Evolutionary conservation across 2,797 vertebrate genomes (phyloP).

Genomic region (Otus scops): DNA sequence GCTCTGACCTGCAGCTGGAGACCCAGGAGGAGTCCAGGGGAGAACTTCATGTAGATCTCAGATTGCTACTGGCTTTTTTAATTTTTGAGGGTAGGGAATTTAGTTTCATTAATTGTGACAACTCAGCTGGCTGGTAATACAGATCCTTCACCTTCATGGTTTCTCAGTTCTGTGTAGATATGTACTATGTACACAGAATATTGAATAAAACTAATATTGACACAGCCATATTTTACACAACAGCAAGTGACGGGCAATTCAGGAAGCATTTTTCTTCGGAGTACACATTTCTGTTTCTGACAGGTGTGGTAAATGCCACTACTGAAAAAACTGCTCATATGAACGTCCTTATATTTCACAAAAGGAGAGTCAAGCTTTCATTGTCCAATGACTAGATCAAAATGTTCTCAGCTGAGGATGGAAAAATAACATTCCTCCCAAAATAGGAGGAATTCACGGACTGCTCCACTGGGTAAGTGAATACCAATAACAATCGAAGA

Average conservation of each 20-base stretch:
- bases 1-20: neutral
- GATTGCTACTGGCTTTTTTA: neutral
- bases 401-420: slow-evolving; percentile 19
- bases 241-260: neutral
- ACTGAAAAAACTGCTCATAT: neutral
- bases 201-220: neutral
- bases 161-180: neutral
- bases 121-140: neutral
- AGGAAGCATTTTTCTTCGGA: neutral
- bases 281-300: neutral
- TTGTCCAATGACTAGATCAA: neutral
- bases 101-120: neutral
- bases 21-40: neutral
- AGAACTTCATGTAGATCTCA: neutral
- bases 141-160: neutral
- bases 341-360: neutral
- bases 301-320: neutral
- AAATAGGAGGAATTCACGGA: slow-evolving; percentile 8
- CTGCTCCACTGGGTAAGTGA: neutral
- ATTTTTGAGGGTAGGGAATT: neutral
- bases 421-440: slow-evolving; percentile 32
- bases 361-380: neutral
- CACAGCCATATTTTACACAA: neutral
- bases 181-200: neutral
- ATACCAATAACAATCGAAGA: neutral